These are phyloP conservation scores for Hecatera dysodea DNA, from an alignment of 2,888 invertebrate species.

Conservation along the genomic window DNA sequence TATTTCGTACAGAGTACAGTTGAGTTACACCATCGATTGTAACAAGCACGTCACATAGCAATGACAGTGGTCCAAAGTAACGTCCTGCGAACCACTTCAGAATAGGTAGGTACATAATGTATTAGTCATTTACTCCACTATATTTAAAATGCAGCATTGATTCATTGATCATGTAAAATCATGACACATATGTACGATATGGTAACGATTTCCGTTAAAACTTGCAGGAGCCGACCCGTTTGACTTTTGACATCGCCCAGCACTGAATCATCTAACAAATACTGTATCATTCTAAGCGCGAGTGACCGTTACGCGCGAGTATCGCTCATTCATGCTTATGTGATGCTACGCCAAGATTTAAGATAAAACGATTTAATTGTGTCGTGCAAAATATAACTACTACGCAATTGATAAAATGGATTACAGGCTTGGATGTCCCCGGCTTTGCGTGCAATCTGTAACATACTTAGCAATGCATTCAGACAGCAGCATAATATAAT, in stretches of 20 bases:
- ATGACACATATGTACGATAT: conserved; percentile 78
- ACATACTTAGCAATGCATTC: conserved; percentile 70
- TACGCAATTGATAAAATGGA: conserved; percentile 69
- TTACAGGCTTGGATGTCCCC: conserved; percentile 68
- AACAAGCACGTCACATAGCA: conserved; percentile 37
- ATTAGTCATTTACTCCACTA: conserved; percentile 62
- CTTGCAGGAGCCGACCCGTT: conserved; percentile 70
- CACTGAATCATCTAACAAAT: conserved; percentile 76
- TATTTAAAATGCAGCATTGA: conserved; percentile 75
- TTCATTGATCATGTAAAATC: conserved; percentile 79
- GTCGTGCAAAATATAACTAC: conserved; percentile 66
- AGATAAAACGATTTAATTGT: conserved; percentile 72
- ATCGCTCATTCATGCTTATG: conserved; percentile 70
- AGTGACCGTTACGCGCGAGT: conserved; percentile 74
- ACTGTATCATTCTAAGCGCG: conserved; percentile 71
- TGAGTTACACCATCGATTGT: conserved; percentile 36
- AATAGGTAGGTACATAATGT: conserved; percentile 56
- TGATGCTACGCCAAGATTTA: conserved; percentile 58
- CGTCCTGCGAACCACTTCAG: conserved; percentile 36
- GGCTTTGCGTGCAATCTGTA: conserved; percentile 69
- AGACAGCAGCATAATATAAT: conserved; percentile 42
- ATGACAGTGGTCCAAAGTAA: conserved; percentile 35
- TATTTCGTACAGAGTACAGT: not conserved
- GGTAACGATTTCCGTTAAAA: conserved; percentile 81
- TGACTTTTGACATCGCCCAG: conserved; percentile 75